Evolutionary conservation across 2,888 invertebrate species (phyloP).

Genomic region (Cheilosia urbana): DNA sequence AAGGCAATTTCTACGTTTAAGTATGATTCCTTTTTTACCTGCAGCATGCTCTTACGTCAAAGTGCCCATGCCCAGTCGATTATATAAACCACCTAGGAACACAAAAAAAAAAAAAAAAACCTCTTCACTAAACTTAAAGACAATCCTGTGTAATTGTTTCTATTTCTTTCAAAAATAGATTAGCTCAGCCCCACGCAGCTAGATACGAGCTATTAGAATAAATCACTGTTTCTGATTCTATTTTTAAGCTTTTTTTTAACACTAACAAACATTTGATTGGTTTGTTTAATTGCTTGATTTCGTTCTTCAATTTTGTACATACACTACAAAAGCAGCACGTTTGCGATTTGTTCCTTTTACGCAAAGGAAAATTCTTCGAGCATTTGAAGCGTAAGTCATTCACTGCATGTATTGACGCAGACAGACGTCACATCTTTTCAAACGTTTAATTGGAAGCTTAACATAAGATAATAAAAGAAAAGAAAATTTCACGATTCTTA

Average conservation of each 20-base stretch:
- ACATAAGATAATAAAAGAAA: constrained; percentile 41
- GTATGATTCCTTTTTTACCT: neutral
- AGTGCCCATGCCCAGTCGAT: constrained; percentile 21
- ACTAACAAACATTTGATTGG: constrained; percentile 65
- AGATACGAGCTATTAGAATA: constrained; percentile 56
- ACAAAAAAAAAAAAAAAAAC: neutral
- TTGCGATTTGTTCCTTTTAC: constrained; percentile 14
- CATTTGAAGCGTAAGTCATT: constrained; percentile 2
- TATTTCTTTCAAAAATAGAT: constrained; percentile 46
- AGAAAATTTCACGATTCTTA: constrained; percentile 12
- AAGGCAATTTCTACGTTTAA: neutral
- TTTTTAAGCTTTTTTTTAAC: constrained; percentile 51
- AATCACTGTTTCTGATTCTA: constrained; percentile 54
- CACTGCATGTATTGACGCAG: constrained; percentile 18
- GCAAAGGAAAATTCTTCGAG: constrained; percentile 6
- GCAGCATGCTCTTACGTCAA: constrained; percentile 8
- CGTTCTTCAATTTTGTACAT: neutral
- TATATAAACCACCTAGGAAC: constrained; percentile 9
- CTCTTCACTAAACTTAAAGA: constrained; percentile 4
- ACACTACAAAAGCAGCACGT: neutral
- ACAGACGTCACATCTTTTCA: constrained; percentile 3
- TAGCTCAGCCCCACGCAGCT: constrained; percentile 45
- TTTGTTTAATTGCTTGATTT: constrained; percentile 38
- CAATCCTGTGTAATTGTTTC: constrained; percentile 23
- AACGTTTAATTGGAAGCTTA: constrained; percentile 9